A percentile compares a stretch with the other conserved stretches of the same genome.
Conservation (phyloP, 1,140 invertebrate species). For the Drosophila sproati region DNA sequence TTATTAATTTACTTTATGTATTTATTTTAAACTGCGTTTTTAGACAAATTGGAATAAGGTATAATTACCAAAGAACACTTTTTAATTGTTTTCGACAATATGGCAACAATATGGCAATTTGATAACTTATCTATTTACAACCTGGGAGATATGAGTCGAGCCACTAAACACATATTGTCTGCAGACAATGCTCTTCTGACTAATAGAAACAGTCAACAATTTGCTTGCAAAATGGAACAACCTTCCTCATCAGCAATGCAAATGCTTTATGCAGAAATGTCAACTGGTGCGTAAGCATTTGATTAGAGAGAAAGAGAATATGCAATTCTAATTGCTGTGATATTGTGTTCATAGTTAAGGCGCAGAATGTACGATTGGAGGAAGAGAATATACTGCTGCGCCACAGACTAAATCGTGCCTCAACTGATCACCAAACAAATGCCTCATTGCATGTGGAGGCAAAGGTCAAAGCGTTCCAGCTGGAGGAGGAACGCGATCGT, state of each 20-base stretch:
- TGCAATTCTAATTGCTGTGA: background rate
- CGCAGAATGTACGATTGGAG: constrained; percentile 54
- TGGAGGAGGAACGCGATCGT: constrained; percentile 74
- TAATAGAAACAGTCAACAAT: constrained; percentile 15
- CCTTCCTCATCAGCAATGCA: constrained; percentile 57
- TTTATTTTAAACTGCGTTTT: no score
- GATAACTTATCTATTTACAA: constrained; percentile 59
- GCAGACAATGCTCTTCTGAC: constrained; percentile 15
- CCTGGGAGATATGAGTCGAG: constrained; percentile 5
- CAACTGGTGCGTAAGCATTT: constrained; percentile 62
- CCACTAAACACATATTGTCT: background rate
- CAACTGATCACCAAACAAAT: constrained; percentile 45
- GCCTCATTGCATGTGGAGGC: constrained; percentile 66
- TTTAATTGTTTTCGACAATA: background rate
- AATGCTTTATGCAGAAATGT: constrained; percentile 63
- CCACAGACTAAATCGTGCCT: constrained; percentile 57
- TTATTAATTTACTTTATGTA: no score
- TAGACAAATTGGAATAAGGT: no score
- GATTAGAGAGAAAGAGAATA: background rate
- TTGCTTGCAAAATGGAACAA: constrained; percentile 51
- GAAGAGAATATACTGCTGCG: constrained; percentile 75
- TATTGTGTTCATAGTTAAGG: constrained; percentile 51
- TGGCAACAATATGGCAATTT: constrained; percentile 21
- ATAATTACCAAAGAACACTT: no score
- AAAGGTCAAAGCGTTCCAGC: constrained; percentile 61